Percentiles rank a stretch among this genome's conserved stretches.
phyloP scores from a whole-genome alignment of 2,888 invertebrate species.

The Drosophila stalkeri region DNA sequence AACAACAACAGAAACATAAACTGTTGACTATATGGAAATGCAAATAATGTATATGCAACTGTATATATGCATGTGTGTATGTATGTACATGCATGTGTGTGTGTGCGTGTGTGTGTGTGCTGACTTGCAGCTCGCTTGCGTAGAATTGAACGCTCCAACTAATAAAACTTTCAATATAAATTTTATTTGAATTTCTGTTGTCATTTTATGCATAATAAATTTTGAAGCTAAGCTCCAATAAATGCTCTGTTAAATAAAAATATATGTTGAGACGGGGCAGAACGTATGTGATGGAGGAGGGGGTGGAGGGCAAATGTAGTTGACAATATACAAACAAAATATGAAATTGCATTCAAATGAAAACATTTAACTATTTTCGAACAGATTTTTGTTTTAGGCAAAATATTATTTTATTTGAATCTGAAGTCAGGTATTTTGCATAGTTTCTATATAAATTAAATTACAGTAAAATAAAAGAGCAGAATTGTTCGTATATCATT shows the following conservation, averaged over 20 bases:
- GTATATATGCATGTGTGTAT: conserved; percentile 11
- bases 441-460: too few relatives aligned
- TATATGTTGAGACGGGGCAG: not conserved
- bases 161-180: conserved; percentile 78
- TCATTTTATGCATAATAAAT: conserved; percentile 76
- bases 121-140: not conserved
- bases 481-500: too few relatives aligned
- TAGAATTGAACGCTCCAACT: conserved; percentile 33
- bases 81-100: conserved; percentile 7
- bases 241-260: conserved; percentile 31
- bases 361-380: conserved; percentile 1
- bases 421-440: too few relatives aligned
- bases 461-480: too few relatives aligned
- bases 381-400: too few relatives aligned
- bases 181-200: conserved; percentile 72
- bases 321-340: conserved; percentile 1
- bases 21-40: conserved; percentile 57
- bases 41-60: conserved; percentile 45
- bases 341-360: conserved; percentile 14
- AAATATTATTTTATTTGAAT: too few relatives aligned
- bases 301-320: not conserved
- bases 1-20: conserved; percentile 38
- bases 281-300: not conserved
- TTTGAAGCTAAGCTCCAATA: conserved; percentile 49
- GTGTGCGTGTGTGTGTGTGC: conserved; percentile 5